Base-by-base conservation (phyloP, 1,140 invertebrate species). In the Hesperophylax magnus region DNA sequence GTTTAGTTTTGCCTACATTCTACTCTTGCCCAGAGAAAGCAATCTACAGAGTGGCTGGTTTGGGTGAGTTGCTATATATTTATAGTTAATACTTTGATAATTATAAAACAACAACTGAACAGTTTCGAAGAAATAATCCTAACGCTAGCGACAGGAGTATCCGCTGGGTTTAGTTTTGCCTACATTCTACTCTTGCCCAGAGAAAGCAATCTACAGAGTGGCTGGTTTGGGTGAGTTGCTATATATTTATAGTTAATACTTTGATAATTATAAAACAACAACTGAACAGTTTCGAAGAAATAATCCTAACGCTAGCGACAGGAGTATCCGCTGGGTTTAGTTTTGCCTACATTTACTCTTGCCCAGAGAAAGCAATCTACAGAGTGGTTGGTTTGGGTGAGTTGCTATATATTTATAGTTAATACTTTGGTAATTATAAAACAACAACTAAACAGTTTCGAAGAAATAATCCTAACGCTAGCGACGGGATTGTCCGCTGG, bases 1-100 rank as follows among this genome's bases (percentile, higher is more conserved):
- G 83, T 90, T 90, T 88, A 90, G 88, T 88, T 89, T 90, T 84
- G 89, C 89, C 60, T 90, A 90, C 84, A 87, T 90, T 84, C 83
- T 90, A 76, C 86, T 90, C 86, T 89, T 89, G 58, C 88, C 88
- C 8, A 84, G 87, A 47, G 89, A 88, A 84, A 88, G 80, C 61
- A 80, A 67, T 56, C 54, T 61, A 52, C 78, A 75, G 18, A 74
- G 74, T 58, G 14, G 39, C 17, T 79, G 76, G 77, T 81, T 75
- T 54, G 63, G 53, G 82, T 83, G 52, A 69, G 76, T 58, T 58
- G 54, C 34, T 39, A 39, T 47, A 47, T 20, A 24, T 69, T 14
- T n/a, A n/a, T n/a, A n/a, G n/a, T n/a, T n/a, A n/a, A n/a, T n/a
- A n/a, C n/a, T n/a, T n/a, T n/a, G n/a, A n/a, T n/a, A n/a, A n/a